These are phyloP conservation scores for Leptinotarsa defecta DNA, from an alignment of 1,140 invertebrate species.

Conservation along the genomic window DNA sequence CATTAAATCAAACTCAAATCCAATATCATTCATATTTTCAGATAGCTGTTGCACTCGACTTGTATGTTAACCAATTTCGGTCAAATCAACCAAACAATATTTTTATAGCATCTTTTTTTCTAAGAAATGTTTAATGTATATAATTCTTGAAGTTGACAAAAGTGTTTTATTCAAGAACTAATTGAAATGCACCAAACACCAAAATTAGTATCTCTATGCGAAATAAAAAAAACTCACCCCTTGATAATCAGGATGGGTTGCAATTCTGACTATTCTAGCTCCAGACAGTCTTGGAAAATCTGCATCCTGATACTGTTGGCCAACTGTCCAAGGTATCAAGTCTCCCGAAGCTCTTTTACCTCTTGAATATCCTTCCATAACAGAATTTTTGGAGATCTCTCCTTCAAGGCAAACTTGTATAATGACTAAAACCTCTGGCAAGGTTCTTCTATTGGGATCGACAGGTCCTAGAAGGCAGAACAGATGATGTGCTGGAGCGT, in stretches of 20 bases:
- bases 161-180: too few species aligned
- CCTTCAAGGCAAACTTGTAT: constrained; percentile 96
- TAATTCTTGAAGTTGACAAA: not conserved
- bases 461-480: constrained; percentile 93
- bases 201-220: not conserved
- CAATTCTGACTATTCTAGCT: constrained; percentile 91
- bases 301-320: constrained; percentile 93
- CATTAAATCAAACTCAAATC: too few species aligned
- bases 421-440: constrained; percentile 92
- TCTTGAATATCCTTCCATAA: constrained; percentile 77
- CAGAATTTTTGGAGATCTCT: constrained; percentile 81
- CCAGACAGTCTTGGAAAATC: constrained; percentile 92
- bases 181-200: not conserved
- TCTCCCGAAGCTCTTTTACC: constrained; percentile 93
- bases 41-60: too few species aligned
- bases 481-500: constrained; percentile 97
- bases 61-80: too few species aligned
- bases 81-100: too few species aligned
- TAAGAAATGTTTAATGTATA: too few species aligned
- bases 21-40: too few species aligned
- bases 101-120: too few species aligned
- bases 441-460: constrained; percentile 66
- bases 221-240: constrained; percentile 61
- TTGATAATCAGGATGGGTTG: constrained; percentile 98
- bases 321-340: constrained; percentile 97